These are phyloP conservation scores for Balaeniceps rex DNA, from an alignment of 2,113 vertebrate species.

Conservation along the genomic window DNA sequence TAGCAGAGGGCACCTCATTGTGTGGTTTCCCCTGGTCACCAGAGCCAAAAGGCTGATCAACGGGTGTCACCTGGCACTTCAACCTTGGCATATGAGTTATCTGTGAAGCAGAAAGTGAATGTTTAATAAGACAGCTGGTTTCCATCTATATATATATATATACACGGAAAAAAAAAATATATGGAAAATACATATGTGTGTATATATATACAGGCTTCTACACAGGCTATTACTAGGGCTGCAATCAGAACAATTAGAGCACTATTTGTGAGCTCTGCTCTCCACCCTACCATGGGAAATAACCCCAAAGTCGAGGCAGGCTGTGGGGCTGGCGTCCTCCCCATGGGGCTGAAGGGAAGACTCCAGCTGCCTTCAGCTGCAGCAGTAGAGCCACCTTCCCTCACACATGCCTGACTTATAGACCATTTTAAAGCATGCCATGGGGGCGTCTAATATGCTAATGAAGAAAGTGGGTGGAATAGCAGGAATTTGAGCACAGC, in stretches of 20 bases:
- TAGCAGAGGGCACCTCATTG: not conserved
- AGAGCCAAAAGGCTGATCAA: not conserved
- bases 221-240: not conserved
- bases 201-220: not conserved
- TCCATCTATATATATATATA: not conserved
- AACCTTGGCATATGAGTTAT: not conserved
- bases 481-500: slow-evolving; percentile 63
- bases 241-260: not conserved
- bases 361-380: slow-evolving; percentile 11
- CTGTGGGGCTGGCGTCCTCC: not conserved
- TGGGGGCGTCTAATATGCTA: slow-evolving; percentile 69
- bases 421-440: slow-evolving; percentile 50
- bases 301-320: not conserved
- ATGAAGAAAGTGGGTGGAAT: slow-evolving; percentile 63
- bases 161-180: not conserved
- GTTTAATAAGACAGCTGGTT: not conserved
- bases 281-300: not conserved
- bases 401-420: slow-evolving; percentile 52
- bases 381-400: slow-evolving; percentile 10
- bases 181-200: not conserved
- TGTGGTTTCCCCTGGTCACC: not conserved
- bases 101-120: not conserved
- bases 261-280: not conserved
- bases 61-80: not conserved
- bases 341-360: not conserved